phyloP scores from a whole-genome alignment of 2,113 vertebrate genomes.

The Eulemur rufifrons region DNA sequence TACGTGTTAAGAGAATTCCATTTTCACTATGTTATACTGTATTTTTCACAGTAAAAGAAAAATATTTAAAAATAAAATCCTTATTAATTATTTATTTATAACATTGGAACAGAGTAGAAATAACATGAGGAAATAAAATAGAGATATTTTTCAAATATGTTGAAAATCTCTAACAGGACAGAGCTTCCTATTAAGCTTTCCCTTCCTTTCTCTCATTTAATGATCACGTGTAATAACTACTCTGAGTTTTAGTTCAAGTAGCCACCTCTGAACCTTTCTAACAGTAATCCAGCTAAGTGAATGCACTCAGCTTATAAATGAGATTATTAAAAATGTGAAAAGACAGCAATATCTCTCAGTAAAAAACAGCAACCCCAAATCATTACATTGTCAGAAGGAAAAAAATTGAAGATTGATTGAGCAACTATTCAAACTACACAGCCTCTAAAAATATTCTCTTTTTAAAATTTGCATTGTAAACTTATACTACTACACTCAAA shows the following conservation, averaged over 20 bases:
- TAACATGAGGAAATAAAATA: neutral
- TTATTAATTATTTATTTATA: neutral
- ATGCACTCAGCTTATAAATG: neutral
- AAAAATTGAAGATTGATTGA: slow-evolving; percentile 56
- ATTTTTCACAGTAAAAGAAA: neutral
- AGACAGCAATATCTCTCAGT: neutral
- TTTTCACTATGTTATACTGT: neutral
- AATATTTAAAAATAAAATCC: neutral
- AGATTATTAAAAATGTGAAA: neutral
- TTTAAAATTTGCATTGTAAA: slow-evolving; percentile 73
- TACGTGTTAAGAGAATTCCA: neutral
- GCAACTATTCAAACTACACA: slow-evolving; percentile 66
- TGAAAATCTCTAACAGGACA: neutral
- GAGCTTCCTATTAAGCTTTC: neutral
- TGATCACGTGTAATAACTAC: slow-evolving; percentile 35
- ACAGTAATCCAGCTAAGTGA: slow-evolving; percentile 31
- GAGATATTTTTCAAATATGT: neutral
- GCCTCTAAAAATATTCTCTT: slow-evolving; percentile 46
- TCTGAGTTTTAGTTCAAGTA: slow-evolving; percentile 30
- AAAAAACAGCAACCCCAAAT: neutral
- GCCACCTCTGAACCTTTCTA: neutral
- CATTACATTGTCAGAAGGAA: neutral
- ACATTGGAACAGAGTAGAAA: neutral
- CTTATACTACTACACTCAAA: slow-evolving; percentile 67
- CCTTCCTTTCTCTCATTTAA: neutral